Evolutionary conservation across 2,113 vertebrate genomes (phyloP), one percentile per base, ranked within the genome.

Genomic region (Seriola aureovittata): DNA sequence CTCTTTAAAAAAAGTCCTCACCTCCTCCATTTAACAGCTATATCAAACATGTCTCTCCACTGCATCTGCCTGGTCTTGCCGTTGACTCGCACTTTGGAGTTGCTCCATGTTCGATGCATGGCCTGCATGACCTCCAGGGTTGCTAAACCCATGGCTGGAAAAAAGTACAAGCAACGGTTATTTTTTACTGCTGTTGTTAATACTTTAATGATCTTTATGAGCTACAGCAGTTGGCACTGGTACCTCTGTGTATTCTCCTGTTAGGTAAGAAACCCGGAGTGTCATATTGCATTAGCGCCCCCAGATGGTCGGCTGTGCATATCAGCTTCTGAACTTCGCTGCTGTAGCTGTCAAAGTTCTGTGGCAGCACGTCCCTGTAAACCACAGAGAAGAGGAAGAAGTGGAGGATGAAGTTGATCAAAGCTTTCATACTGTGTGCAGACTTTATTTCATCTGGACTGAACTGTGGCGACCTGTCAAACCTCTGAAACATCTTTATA

Each of bases 21-120:
- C 98, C 98, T 97, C 93, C 98, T 95, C 98, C 98, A 99, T 90
- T 99, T 99, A 7, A 99, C 98, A 0, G 97, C 97, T 55, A 99
- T 97, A 85, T 99, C 98, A 74, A 99, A 99, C 98, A 99, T 98
- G 94, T 99, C 98, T 88, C 97, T 97, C 98, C 98, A 99, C 90
- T 98, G 98, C 97, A 99, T 98, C 86, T 97, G 95, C 72, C 98
- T 95, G 4, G 97, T 99, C 73, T 97, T 99, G 50, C 98, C 98
- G 32, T 97, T 97, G 88, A 99, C 96, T 44, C 98, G 96, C 36
- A 99, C 97, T 94, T 99, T 99, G 0, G 97, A 97, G 92, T 98
- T 99, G 80, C 96, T 97, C 98, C 98, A 99, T 0, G 98, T 99
- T 2, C 96, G 92, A 75, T 97, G 97, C 80, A 99, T 97, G 11